Percentiles rank a stretch among this genome's conserved stretches.
phyloP scores from a whole-genome alignment of 2,888 invertebrate genomes.

The Scaptomyza polygonia region DNA sequence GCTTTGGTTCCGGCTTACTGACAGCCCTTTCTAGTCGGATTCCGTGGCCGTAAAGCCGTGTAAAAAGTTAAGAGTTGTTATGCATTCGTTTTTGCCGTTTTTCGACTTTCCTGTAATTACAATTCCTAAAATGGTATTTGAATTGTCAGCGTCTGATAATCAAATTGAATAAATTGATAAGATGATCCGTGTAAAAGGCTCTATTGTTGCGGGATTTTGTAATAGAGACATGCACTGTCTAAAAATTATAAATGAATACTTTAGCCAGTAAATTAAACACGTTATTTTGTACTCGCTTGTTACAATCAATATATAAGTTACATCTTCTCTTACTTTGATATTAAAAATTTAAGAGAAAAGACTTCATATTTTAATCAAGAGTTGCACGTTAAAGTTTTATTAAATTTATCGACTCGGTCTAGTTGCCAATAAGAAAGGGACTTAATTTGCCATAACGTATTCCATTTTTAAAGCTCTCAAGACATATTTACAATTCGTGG shows the following conservation, averaged over 20 bases:
- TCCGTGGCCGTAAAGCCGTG: conserved; percentile 34
- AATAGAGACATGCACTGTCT: not conserved
- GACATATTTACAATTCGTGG: too few species aligned
- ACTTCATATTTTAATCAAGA: too few species aligned
- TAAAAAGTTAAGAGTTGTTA: conserved; percentile 42
- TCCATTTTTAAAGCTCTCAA: too few species aligned
- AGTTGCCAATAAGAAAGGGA: too few species aligned
- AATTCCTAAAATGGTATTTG: conserved; percentile 23
- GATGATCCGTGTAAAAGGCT: not conserved
- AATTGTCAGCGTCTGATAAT: conserved; percentile 9
- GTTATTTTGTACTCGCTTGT: too few species aligned
- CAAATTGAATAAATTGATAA: conserved; percentile 9
- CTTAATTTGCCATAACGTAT: too few species aligned
- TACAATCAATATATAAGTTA: too few species aligned
- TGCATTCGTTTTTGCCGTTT: conserved; percentile 28
- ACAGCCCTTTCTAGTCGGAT: conserved; percentile 36
- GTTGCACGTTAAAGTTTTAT: too few species aligned
- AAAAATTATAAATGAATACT: not conserved
- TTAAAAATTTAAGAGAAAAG: too few species aligned
- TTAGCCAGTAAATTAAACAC: too few species aligned
- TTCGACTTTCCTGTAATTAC: conserved; percentile 46
- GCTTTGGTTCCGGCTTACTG: conserved; percentile 42
- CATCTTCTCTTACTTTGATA: too few species aligned
- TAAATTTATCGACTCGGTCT: too few species aligned
- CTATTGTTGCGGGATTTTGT: not conserved